Conservation (phyloP, 2,113 vertebrate species). For the Craseonycteris thonglongyai region DNA sequence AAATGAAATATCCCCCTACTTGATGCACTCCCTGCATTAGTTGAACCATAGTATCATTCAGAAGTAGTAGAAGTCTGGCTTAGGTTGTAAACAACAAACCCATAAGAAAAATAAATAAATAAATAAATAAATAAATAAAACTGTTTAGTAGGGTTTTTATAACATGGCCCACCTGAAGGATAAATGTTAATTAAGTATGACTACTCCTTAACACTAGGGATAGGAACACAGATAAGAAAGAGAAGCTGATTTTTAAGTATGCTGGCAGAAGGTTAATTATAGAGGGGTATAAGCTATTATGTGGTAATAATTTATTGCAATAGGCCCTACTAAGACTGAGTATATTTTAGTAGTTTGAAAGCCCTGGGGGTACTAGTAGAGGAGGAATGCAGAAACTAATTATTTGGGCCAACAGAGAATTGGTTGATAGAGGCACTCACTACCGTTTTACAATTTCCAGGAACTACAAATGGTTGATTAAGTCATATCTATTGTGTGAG, state of each 20-base stretch:
- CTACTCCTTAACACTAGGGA: background rate
- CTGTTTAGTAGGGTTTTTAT: background rate
- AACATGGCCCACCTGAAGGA: background rate
- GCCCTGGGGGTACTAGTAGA: background rate
- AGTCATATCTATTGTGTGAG: background rate
- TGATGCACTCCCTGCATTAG: background rate
- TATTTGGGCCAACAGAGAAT: background rate
- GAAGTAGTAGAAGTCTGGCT: background rate
- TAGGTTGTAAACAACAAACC: background rate
- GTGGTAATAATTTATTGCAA: background rate
- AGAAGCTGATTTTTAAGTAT: constrained; percentile 3
- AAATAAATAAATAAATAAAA: no score
- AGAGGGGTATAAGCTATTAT: background rate
- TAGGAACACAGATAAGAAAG: constrained; percentile 9
- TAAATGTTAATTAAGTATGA: constrained; percentile 36
- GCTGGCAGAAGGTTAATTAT: constrained; percentile 15
- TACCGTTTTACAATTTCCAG: background rate
- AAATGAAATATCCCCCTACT: background rate
- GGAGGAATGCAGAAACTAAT: background rate
- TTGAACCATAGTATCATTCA: background rate
- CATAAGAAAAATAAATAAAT: background rate
- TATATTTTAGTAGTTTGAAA: background rate
- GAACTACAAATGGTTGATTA: background rate
- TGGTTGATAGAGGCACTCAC: background rate
- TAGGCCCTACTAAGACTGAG: background rate